These are phyloP conservation scores for Synergus umbraculus DNA, from an alignment of 2,888 invertebrate species.

Conservation along the genomic window DNA sequence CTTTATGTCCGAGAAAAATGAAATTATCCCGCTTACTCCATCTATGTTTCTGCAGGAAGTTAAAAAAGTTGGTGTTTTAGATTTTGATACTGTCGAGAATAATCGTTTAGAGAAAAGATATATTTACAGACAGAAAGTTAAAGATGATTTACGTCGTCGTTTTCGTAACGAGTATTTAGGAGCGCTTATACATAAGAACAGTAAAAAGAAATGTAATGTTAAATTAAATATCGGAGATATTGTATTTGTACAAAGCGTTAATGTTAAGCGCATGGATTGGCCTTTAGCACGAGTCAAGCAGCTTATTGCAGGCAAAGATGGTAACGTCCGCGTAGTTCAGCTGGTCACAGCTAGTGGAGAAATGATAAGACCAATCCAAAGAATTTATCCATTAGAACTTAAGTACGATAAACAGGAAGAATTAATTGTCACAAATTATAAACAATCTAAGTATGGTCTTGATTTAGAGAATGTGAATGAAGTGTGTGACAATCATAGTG, in stretches of 20 bases:
- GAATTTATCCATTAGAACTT: conserved; percentile 38
- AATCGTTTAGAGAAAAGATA: too few relatives aligned
- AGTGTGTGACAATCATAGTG: too few relatives aligned
- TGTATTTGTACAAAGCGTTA: conserved; percentile 47
- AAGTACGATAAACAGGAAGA: not conserved
- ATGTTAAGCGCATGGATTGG: conserved; percentile 44
- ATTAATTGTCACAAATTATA: not conserved
- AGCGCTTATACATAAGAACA: conserved; percentile 54
- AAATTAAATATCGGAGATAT: conserved; percentile 32
- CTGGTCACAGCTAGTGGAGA: conserved; percentile 21
- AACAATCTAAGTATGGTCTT: too few relatives aligned
- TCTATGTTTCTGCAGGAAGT: too few relatives aligned
- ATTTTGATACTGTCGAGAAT: too few relatives aligned
- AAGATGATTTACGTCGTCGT: conserved; percentile 63
- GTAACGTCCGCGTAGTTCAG: conserved; percentile 9
- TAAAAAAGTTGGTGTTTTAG: too few relatives aligned
- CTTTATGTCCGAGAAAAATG: too few relatives aligned
- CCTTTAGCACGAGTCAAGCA: conserved; percentile 15
- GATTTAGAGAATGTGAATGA: not conserved
- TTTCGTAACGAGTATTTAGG: conserved; percentile 63
- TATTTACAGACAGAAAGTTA: conserved; percentile 54
- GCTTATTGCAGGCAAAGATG: conserved; percentile 27
- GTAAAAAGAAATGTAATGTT: not conserved
- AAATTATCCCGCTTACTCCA: too few relatives aligned
- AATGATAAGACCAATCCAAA: conserved; percentile 33